Percentiles rank a stretch among this genome's conserved stretches.
These are phyloP conservation scores for Platyscapa corneri DNA, from an alignment of 1,140 invertebrate species.

Conservation along the genomic window DNA sequence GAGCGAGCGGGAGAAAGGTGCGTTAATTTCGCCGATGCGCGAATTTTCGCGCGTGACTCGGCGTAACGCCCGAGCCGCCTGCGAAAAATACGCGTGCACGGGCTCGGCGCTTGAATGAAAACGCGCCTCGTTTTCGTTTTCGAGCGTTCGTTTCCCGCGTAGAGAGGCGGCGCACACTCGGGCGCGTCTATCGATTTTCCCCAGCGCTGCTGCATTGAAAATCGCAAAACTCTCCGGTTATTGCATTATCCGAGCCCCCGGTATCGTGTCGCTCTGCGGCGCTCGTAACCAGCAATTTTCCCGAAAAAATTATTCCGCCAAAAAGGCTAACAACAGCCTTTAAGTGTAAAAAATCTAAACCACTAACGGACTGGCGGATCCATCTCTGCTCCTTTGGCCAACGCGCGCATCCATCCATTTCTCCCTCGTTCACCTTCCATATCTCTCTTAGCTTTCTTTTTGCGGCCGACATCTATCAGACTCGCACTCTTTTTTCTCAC, in stretches of 20 bases:
- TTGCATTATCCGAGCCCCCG: background rate
- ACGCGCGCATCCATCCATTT: slow-evolving; percentile 7
- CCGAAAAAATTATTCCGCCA: background rate
- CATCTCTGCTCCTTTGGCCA: background rate
- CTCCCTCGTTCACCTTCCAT: background rate
- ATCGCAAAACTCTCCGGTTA: background rate
- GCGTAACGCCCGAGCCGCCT: too few relatives aligned
- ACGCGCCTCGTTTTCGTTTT: background rate
- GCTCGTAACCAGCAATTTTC: background rate
- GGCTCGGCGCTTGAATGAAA: background rate
- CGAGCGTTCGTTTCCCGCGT: background rate
- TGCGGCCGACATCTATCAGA: slow-evolving; percentile 5
- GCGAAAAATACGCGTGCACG: too few relatives aligned
- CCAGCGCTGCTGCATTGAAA: background rate
- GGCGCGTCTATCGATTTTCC: background rate
- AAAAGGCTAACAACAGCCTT: background rate
- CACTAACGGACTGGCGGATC: background rate
- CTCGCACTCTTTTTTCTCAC: background rate
- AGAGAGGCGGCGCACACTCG: background rate
- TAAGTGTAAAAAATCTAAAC: background rate
- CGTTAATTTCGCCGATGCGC: too few relatives aligned
- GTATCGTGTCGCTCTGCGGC: background rate
- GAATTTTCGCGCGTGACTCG: too few relatives aligned
- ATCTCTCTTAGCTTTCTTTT: background rate
- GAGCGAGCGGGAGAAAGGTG: too few relatives aligned